Evolutionary conservation across 2,113 vertebrate genomes (phyloP).

Genomic region (Chionodraco myersi): DNA sequence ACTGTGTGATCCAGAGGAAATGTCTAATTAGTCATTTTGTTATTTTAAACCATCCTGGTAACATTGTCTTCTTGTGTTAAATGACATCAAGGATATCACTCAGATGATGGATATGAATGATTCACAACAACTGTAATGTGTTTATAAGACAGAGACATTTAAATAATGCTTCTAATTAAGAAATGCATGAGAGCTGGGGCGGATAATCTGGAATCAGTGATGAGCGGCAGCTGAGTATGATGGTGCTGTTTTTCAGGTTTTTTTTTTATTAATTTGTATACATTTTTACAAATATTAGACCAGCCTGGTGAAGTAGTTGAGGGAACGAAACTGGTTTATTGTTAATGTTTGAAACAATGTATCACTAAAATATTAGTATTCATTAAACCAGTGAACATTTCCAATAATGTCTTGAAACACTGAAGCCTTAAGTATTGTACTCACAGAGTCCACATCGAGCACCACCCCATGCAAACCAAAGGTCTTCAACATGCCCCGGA

Average conservation of each 20-base stretch:
- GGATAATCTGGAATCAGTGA: background rate
- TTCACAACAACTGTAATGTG: background rate
- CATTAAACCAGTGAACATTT: background rate
- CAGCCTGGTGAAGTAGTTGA: background rate
- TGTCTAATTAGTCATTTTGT: too few species aligned
- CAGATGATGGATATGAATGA: background rate
- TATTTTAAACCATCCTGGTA: too few species aligned
- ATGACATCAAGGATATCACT: background rate
- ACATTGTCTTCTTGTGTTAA: background rate
- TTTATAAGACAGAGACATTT: background rate
- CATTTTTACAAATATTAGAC: background rate
- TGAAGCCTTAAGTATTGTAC: constrained; percentile 50
- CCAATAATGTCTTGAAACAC: background rate
- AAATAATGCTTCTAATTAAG: background rate
- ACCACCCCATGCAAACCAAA: constrained; percentile 96
- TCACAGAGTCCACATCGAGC: constrained; percentile 95
- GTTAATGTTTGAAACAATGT: background rate
- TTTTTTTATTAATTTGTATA: background rate
- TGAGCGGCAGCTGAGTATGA: too few species aligned
- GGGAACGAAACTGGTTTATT: background rate
- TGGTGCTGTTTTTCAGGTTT: background rate
- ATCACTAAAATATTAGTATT: background rate
- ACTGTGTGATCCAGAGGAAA: background rate
- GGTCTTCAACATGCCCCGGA: constrained; percentile 97
- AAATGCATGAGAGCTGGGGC: background rate